These are phyloP conservation scores for Lepidochitona cinerea DNA, from an alignment of 2,888 invertebrate genomes.

Conservation along the genomic window DNA sequence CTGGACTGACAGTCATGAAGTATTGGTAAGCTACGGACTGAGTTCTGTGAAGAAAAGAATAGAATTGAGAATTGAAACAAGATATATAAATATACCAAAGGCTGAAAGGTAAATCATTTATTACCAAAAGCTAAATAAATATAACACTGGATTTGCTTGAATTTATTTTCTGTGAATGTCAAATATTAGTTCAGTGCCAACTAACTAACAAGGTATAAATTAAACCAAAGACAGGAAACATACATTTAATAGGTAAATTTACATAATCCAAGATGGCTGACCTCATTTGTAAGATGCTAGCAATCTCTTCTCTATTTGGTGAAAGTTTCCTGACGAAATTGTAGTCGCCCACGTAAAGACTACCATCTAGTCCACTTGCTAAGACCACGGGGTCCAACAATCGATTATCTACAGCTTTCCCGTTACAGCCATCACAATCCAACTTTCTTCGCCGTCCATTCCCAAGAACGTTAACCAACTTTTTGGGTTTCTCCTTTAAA, in stretches of 20 bases:
- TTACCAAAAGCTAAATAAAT: too few species aligned
- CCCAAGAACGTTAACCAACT: constrained; percentile 80
- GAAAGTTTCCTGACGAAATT: constrained; percentile 77
- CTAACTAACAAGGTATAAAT: too few species aligned
- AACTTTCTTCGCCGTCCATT: constrained; percentile 80
- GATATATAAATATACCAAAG: too few species aligned
- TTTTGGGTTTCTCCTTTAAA: constrained; percentile 88
- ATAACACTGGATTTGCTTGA: too few species aligned
- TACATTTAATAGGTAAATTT: too few species aligned
- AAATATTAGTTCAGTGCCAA: too few species aligned
- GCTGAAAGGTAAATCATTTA: too few species aligned
- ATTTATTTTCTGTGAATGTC: too few species aligned
- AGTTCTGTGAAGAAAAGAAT: constrained; percentile 76
- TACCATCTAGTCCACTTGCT: constrained; percentile 96
- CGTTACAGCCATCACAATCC: constrained; percentile 85
- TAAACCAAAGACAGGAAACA: too few species aligned
- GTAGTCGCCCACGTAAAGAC: constrained; percentile 96
- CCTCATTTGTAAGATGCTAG: constrained; percentile 75
- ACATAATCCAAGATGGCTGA: too few species aligned
- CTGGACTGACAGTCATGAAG: constrained; percentile 95
- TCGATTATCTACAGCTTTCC: constrained; percentile 73
- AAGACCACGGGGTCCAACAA: constrained; percentile 94
- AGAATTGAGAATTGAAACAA: too few species aligned
- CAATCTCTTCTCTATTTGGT: constrained; percentile 71
- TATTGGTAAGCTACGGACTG: constrained; percentile 98